Base-by-base conservation (phyloP, 2,113 vertebrate species). In the Sebastes fasciatus region DNA sequence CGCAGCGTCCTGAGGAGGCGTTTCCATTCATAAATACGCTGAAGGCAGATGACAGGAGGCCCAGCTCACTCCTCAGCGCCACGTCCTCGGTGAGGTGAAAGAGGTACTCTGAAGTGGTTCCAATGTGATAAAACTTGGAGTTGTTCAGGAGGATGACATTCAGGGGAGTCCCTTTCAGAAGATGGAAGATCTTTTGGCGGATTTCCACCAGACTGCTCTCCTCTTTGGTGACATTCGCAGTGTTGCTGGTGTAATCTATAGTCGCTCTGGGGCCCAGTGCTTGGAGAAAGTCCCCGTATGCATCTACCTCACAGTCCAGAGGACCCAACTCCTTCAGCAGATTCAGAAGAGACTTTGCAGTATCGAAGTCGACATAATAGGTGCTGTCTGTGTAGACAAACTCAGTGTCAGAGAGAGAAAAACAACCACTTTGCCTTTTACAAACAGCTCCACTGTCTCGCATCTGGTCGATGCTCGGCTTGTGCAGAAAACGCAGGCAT, bases 241-340 rank as follows among this genome's bases (percentile, higher is more conserved):
- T 94, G 72, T 95, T 94, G 76, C 21, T 87, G 26, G 94, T 96
- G 79, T 98, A 97, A 1, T 96, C 95, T 2, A 89, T 19, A 0
- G 95, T 96, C 61, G 98, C 97, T 19, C 92, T 83, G 1, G 95
- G 88, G 4, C 98, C 98, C 80, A 99, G 89, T 1, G 97, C 97
- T 90, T 97, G 98, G 0, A 99, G 96, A 54, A 99, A 99, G 88
- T 99, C 98, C 14, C 98, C 97, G 19, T 99, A 99, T 0, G 98
- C 98, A 60, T 99, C 98, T 54, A 99, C 95, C 91, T 99, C 98
- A 93, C 97, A 98, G 55, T 80, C 81, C 16, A 99, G 78, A 1
- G 90, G 81, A 13, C 90, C 94, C 42, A 97, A 9, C 58, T 96
- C 87, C 83, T 93, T 93, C 34, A 96, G 96, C 78, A 99, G 94